Percentiles rank a stretch among this genome's conserved stretches.
These are phyloP conservation scores for Hipparchia semele DNA, from an alignment of 2,888 invertebrate species.

Conservation along the genomic window DNA sequence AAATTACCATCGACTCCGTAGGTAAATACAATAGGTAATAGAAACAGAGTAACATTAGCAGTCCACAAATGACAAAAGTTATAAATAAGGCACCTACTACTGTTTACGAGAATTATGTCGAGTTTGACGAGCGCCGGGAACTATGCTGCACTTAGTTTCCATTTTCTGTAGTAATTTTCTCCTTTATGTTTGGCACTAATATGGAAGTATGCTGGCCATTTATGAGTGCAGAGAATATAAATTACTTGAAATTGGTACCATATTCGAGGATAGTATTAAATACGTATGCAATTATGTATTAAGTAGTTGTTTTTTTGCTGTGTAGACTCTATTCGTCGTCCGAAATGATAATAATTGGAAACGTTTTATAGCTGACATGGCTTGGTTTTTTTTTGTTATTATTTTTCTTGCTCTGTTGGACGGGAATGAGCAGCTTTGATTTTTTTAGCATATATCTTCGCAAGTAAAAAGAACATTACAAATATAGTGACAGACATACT, in stretches of 20 bases:
- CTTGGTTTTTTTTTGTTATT: too few species aligned
- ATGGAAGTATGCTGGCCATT: neutral
- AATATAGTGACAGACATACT: too few species aligned
- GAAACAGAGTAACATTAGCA: neutral
- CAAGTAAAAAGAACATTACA: too few species aligned
- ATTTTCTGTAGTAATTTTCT: neutral
- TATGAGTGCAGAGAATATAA: neutral
- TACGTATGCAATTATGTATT: neutral
- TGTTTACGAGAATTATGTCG: neutral
- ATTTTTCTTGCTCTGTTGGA: too few species aligned
- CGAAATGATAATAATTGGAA: too few species aligned
- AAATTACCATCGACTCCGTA: too few species aligned
- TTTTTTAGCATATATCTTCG: too few species aligned
- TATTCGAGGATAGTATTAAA: neutral
- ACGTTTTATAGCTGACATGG: too few species aligned
- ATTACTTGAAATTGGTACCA: too few species aligned
- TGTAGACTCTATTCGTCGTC: too few species aligned
- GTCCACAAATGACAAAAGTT: neutral
- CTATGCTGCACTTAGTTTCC: constrained; percentile 2
- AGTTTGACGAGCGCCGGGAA: neutral
- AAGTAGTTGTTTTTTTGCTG: too few species aligned
- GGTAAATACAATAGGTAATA: neutral
- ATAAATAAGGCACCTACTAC: neutral
- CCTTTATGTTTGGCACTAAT: neutral
- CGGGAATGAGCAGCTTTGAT: too few species aligned